phyloP scores from a whole-genome alignment of 1,140 invertebrate genomes.

The Zaprionus capensis region DNA sequence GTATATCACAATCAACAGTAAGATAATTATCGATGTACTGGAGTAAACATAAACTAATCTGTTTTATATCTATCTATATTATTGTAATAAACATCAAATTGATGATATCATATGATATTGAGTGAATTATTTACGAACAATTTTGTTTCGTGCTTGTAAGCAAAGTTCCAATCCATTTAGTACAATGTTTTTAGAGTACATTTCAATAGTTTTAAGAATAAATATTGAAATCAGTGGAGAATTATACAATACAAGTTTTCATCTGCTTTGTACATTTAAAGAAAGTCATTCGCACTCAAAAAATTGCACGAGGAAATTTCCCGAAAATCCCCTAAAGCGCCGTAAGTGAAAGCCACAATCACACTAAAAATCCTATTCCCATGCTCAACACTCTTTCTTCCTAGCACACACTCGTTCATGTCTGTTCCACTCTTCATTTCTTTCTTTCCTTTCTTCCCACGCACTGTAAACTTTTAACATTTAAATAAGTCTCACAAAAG shows the following conservation, averaged over 20 bases:
- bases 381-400: neutral
- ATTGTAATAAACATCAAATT: neutral
- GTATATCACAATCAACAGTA: neutral
- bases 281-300: neutral
- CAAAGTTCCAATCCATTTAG: neutral
- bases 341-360: neutral
- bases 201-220: neutral
- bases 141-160: no score
- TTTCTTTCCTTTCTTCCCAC: neutral
- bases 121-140: no score
- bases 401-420: no score
- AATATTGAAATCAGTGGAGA: neutral
- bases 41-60: neutral
- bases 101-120: neutral
- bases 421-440: neutral
- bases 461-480: slow-evolving; percentile 57
- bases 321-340: neutral
- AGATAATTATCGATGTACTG: neutral
- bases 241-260: neutral
- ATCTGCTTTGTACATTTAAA: neutral
- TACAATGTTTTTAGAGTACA: neutral
- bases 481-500: slow-evolving; percentile 70
- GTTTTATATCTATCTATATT: neutral
- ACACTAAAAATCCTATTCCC: neutral
- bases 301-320: slow-evolving; percentile 1